Conservation (phyloP, 2,797 vertebrate genomes). For the Hemibagrus guttatus region DNA sequence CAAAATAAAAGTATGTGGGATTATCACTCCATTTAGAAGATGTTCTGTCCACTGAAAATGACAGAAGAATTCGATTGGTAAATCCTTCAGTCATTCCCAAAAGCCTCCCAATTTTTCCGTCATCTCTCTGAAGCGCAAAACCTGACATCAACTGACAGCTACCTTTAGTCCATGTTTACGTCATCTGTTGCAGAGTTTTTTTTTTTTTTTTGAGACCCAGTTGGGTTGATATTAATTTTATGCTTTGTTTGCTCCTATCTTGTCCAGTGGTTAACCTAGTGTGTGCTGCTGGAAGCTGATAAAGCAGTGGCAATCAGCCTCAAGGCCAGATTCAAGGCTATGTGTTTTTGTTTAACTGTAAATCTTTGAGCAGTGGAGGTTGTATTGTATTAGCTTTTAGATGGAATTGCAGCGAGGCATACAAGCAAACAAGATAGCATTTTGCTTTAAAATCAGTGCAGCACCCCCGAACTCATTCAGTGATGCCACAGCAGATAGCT, state of each 20-base stretch:
- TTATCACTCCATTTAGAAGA: constrained; percentile 38
- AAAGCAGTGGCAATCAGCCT: constrained; percentile 45
- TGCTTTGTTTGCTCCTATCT: constrained; percentile 36
- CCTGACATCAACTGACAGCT: background rate
- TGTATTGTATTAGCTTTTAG: constrained; percentile 14
- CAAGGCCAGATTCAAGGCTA: constrained; percentile 32
- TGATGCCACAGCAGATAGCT: constrained; percentile 53
- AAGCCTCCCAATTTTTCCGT: constrained; percentile 32
- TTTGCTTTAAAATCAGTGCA: constrained; percentile 37
- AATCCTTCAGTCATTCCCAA: constrained; percentile 41
- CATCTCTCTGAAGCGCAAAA: background rate
- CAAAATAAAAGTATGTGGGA: constrained; percentile 45
- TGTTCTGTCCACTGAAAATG: constrained; percentile 28
- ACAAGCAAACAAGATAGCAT: constrained; percentile 34
- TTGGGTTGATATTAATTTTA: constrained; percentile 11
- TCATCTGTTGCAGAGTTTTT: background rate
- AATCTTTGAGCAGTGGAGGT: constrained; percentile 41
- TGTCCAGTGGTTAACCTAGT: constrained; percentile 32
- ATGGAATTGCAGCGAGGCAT: constrained; percentile 24
- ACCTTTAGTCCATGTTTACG: constrained; percentile 22
- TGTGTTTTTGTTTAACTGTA: constrained; percentile 47
- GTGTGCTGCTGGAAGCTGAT: constrained; percentile 43
- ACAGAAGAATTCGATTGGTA: constrained; percentile 34
- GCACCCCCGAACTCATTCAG: constrained; percentile 39
- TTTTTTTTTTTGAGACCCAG: constrained; percentile 15